Evolutionary conservation across 2,797 vertebrate genomes (phyloP).

Genomic region (Pachyuromys duprasi): DNA sequence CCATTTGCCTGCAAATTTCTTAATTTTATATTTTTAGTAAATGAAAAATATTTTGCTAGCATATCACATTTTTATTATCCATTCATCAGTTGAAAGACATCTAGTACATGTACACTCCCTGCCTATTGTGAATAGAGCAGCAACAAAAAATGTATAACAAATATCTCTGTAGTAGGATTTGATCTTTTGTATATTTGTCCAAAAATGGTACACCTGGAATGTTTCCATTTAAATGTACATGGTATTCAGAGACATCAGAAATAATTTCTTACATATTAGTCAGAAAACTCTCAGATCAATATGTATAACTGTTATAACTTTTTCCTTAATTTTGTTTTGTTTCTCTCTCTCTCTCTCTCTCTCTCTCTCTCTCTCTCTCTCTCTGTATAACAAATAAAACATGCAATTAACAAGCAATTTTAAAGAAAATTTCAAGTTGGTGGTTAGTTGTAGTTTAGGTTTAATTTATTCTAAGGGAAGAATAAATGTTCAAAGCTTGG

Average conservation of each 20-base stretch:
- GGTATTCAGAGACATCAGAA: not conserved
- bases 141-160: not conserved
- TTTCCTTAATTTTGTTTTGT: not conserved
- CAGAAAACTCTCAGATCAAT: not conserved
- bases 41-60: no score
- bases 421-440: not conserved
- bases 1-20: not conserved
- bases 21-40: not conserved
- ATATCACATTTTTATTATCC: not conserved
- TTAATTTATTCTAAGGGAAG: not conserved
- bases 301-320: not conserved
- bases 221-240: not conserved
- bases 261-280: not conserved
- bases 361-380: not conserved
- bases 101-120: not conserved
- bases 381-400: not conserved
- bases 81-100: not conserved
- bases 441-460: not conserved
- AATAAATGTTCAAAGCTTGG: not conserved
- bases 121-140: no score
- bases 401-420: slow-evolving; percentile 6
- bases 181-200: not conserved
- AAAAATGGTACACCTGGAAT: not conserved
- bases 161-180: not conserved
- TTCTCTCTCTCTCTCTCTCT: not conserved